These are phyloP conservation scores for Lacanobia wlatinum DNA, from an alignment of 2,888 invertebrate genomes.

Conservation along the genomic window DNA sequence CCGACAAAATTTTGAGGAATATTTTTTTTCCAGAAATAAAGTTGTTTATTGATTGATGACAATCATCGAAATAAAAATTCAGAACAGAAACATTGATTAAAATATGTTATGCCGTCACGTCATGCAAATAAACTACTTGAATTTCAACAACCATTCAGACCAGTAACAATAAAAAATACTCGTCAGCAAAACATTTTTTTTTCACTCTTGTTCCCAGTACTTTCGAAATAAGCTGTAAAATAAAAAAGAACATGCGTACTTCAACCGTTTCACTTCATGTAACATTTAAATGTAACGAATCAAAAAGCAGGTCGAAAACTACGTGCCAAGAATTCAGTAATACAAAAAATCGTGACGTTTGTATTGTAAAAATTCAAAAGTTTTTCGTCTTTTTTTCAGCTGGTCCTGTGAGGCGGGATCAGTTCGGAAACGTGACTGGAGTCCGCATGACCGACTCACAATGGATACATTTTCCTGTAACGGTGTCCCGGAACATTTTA, in stretches of 20 bases:
- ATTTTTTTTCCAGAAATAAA: not conserved
- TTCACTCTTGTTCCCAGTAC: slow-evolving; percentile 20
- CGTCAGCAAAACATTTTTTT: slow-evolving; percentile 33
- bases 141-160: not conserved
- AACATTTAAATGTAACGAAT: slow-evolving; percentile 51
- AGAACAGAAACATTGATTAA: slow-evolving; percentile 7
- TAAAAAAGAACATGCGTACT: slow-evolving; percentile 18
- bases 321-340: slow-evolving; percentile 55
- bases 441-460: slow-evolving; percentile 47
- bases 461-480: slow-evolving; percentile 50
- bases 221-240: slow-evolving; percentile 38
- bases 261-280: slow-evolving; percentile 10
- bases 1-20: not conserved
- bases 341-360: slow-evolving; percentile 29
- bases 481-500: slow-evolving; percentile 33
- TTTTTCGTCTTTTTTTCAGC: slow-evolving; percentile 27
- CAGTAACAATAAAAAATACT: slow-evolving; percentile 14
- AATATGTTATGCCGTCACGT: not conserved
- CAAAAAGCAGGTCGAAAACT: slow-evolving; percentile 44
- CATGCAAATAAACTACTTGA: not conserved
- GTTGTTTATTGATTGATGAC: not conserved
- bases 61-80: not conserved
- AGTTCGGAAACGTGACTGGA: slow-evolving; percentile 53
- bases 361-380: slow-evolving; percentile 47
- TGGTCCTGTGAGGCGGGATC: slow-evolving; percentile 35